A percentile compares a stretch with the other conserved stretches of the same genome.
Evolutionary conservation across 2,113 vertebrate species (phyloP).

Genomic region (Pollachius pollachius): DNA sequence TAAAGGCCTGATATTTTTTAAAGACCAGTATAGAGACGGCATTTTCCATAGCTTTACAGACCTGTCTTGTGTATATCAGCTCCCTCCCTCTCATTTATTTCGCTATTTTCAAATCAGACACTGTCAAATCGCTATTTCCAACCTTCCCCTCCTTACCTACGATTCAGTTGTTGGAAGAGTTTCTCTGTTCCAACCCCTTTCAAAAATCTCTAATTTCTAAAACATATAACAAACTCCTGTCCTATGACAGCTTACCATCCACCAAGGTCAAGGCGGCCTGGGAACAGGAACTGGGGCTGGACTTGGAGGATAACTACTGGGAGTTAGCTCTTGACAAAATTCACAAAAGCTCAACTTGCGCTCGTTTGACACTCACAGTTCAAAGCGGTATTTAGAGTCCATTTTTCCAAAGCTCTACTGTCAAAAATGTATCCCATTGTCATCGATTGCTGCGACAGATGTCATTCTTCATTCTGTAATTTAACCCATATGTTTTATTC

Average conservation of each 20-base stretch:
- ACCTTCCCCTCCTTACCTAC: too few relatives aligned
- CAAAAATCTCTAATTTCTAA: background rate
- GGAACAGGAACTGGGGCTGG: background rate
- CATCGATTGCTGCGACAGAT: background rate
- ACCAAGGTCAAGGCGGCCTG: background rate
- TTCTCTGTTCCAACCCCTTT: background rate
- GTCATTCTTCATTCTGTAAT: background rate
- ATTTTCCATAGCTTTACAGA: too few relatives aligned
- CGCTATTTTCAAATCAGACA: too few relatives aligned
- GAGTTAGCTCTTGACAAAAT: background rate
- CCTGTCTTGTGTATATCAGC: too few relatives aligned
- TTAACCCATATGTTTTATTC: background rate
- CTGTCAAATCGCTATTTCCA: too few relatives aligned
- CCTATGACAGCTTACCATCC: background rate
- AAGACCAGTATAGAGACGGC: background rate
- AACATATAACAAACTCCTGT: background rate
- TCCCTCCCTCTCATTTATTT: too few relatives aligned
- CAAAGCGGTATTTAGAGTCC: background rate
- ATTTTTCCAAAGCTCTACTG: too few relatives aligned
- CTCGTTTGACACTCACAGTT: background rate
- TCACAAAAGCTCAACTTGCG: too few relatives aligned
- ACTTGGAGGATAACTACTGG: background rate
- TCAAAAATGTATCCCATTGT: background rate
- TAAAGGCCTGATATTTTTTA: background rate
- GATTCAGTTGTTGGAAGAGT: too few relatives aligned